phyloP scores from a whole-genome alignment of 2,888 invertebrate genomes.

The Mythimna loreyi region DNA sequence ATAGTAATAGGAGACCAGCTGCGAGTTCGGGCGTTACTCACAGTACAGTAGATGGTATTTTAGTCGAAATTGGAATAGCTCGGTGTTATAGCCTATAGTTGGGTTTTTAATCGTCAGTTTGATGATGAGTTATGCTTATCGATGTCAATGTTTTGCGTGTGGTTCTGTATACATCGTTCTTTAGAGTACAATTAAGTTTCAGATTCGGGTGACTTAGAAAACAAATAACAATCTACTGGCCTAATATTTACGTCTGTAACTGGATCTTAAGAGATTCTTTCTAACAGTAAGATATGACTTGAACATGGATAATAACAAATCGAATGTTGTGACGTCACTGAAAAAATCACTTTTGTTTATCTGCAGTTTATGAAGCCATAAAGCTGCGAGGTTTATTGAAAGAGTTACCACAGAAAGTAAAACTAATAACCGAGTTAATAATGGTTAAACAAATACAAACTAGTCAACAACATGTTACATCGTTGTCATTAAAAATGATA shows the following conservation, averaged over 20 bases:
- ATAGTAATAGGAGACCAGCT: constrained; percentile 47
- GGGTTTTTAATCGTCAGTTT: neutral
- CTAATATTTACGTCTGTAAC: neutral
- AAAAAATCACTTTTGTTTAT: neutral
- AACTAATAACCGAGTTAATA: neutral
- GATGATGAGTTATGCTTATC: neutral
- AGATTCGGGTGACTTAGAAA: neutral
- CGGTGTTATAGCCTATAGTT: too few relatives aligned
- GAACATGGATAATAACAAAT: neutral
- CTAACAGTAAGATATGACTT: neutral
- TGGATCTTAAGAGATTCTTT: neutral
- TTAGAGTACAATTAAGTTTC: neutral
- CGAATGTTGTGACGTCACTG: too few relatives aligned
- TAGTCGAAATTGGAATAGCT: neutral
- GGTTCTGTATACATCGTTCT: too few relatives aligned
- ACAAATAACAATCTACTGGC: neutral
- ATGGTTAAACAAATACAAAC: neutral
- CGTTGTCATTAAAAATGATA: neutral
- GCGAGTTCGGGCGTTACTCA: constrained; percentile 35
- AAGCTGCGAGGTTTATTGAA: too few relatives aligned
- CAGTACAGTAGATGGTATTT: neutral
- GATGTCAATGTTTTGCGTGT: neutral
- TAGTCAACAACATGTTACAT: neutral
- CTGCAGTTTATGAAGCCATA: neutral
- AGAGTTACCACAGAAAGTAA: too few relatives aligned